A percentile compares a stretch with the other conserved stretches of the same genome.
Conservation (phyloP, 1,140 invertebrate species). For the Araneus ventricosus region DNA sequence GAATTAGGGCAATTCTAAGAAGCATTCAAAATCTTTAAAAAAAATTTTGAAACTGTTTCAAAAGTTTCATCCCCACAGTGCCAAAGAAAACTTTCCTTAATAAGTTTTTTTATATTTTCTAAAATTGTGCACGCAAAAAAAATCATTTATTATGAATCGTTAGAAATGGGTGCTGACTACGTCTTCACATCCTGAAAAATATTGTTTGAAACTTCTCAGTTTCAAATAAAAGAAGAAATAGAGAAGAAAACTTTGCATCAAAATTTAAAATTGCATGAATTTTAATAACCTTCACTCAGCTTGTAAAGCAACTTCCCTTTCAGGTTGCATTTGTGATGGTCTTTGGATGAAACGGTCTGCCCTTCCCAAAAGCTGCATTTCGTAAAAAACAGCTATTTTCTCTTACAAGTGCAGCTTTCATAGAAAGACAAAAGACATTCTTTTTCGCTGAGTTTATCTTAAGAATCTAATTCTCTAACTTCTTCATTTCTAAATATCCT, state of each 20-base stretch:
- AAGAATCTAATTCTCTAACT: neutral
- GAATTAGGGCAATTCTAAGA: no score
- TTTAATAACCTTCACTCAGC: neutral
- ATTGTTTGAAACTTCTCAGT: neutral
- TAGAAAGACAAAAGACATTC: neutral
- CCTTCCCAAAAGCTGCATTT: neutral
- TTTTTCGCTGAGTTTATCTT: neutral
- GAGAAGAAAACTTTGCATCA: neutral
- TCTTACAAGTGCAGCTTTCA: neutral
- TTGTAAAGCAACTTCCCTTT: neutral
- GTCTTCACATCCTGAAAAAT: no score
- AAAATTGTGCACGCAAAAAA: no score
- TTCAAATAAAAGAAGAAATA: neutral
- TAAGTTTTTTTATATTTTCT: no score
- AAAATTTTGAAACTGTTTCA: no score
- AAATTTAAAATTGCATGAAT: conserved; percentile 4
- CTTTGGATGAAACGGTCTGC: neutral
- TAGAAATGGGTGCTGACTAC: no score
- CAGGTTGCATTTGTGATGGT: neutral
- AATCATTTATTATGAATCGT: no score
- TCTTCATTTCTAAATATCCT: conserved; percentile 5
- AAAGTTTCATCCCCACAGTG: no score
- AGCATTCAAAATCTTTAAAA: no score
- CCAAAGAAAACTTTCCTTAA: no score
- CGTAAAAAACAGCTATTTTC: neutral